Conservation (phyloP, 2,888 invertebrate genomes). For the Yponomeuta cagnagella region DNA sequence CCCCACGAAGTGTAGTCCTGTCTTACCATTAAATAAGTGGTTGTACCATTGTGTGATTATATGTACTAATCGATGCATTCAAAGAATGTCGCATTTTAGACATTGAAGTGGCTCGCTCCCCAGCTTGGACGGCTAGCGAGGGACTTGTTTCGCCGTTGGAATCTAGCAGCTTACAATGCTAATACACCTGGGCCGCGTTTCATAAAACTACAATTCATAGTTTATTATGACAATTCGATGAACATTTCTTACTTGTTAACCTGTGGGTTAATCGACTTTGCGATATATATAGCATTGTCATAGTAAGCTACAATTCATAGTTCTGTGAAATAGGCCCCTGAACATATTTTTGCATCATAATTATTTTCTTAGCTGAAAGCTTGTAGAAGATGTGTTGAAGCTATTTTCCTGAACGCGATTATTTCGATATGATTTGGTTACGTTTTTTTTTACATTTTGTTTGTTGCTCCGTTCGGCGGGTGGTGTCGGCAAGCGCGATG, state of each 20-base stretch:
- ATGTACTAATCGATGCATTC: constrained; percentile 32
- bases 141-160: background rate
- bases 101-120: background rate
- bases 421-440: constrained; percentile 51
- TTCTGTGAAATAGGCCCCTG: background rate
- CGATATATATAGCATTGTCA: no score
- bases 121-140: background rate
- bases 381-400: constrained; percentile 46
- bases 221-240: no score
- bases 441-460: constrained; percentile 57
- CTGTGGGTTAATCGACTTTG: no score
- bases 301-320: no score
- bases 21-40: constrained; percentile 15
- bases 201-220: no score
- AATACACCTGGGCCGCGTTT: background rate
- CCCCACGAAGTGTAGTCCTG: constrained; percentile 29
- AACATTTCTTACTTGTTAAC: no score
- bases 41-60: constrained; percentile 18
- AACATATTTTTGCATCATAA: constrained; percentile 1
- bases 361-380: constrained; percentile 51
- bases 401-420: constrained; percentile 54
- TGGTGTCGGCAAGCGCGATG: constrained; percentile 9
- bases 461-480: constrained; percentile 30
- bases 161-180: background rate
- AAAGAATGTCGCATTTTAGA: constrained; percentile 39